Base-by-base conservation (phyloP, 2,797 vertebrate genomes). In the Chiropotes sagulatus region DNA sequence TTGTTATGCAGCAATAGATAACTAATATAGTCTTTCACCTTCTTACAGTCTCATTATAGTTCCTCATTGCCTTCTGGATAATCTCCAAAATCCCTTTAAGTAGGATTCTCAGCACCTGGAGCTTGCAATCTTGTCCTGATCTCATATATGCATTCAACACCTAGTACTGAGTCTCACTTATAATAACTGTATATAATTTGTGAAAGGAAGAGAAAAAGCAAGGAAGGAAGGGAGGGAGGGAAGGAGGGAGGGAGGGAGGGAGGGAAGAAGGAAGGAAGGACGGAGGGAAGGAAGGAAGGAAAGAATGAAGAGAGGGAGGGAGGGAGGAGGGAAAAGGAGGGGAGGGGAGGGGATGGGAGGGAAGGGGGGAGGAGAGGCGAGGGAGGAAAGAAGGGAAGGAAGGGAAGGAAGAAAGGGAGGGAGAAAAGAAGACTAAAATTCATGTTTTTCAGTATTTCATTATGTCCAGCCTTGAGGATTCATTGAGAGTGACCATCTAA, bases 221-320 rank as follows among this genome's bases (percentile, higher is more conserved):
- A 7, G 61, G 33, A 8, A n/a, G 3, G 30, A 7, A 8, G 17
- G 30, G 8, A n/a, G 2, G 24, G 28, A 76, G 15, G 48, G 41
- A 46, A 4, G 20, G 15, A 41, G 22, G 22, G 30, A 4, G 11
- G 15, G 33, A 58, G 15, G 30, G 8, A n/a, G 2, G 24, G 28
- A 11, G 19, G 19, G 15, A 5, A 5, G 4, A 26, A 28, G 11
- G 24, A 10, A 58, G 26, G 12, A 0, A 3, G 13, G 28, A 5
- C 5, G 57, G 10, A 8, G 20, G 22, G 20, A 0, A 58, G 24
- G 57, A 33, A n/a, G 15, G 15, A 0, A 87, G 30, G 46, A 44
- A 44, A 44, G 41, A 44, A 44, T 2, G 6, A 11, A 50, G 41
- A 0, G 11, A 58, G 57, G 26, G 2, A 9, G 58, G 5, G 2